phyloP scores from a whole-genome alignment of 2,113 vertebrate genomes.

The Planiliza haematocheilus region DNA sequence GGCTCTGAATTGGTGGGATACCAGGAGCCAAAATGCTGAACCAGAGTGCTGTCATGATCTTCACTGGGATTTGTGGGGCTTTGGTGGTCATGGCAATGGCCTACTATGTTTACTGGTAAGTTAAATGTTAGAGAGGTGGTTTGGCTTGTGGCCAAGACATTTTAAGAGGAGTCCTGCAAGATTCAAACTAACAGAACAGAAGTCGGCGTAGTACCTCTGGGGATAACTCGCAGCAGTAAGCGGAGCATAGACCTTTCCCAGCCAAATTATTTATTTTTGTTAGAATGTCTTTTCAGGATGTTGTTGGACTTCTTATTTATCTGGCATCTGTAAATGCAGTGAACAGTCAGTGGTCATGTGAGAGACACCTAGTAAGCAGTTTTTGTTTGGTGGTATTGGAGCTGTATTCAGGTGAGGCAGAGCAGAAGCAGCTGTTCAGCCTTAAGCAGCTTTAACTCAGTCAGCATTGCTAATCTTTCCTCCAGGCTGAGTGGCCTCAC shows the following conservation, averaged over 20 bases:
- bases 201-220: too few species aligned
- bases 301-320: neutral
- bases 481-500: conserved; percentile 23
- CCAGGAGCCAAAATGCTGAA: conserved; percentile 80
- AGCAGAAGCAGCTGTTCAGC: conserved; percentile 60
- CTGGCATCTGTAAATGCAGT: neutral
- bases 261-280: neutral
- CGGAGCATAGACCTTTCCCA: neutral
- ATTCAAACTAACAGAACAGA: neutral
- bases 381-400: conserved; percentile 26
- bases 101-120: conserved; percentile 87
- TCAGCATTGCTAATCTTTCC: conserved; percentile 67
- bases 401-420: conserved; percentile 42
- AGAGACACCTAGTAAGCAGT: neutral
- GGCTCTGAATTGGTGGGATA: conserved; percentile 47
- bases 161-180: neutral
- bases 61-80: conserved; percentile 85
- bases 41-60: conserved; percentile 85
- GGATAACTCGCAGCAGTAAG: neutral
- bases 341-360: neutral
- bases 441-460: conserved; percentile 75
- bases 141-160: neutral
- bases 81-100: conserved; percentile 84
- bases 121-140: conserved; percentile 4
- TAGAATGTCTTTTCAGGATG: neutral